Conservation (phyloP, 2,797 vertebrate species). For the Enteromius trimaculatus region DNA sequence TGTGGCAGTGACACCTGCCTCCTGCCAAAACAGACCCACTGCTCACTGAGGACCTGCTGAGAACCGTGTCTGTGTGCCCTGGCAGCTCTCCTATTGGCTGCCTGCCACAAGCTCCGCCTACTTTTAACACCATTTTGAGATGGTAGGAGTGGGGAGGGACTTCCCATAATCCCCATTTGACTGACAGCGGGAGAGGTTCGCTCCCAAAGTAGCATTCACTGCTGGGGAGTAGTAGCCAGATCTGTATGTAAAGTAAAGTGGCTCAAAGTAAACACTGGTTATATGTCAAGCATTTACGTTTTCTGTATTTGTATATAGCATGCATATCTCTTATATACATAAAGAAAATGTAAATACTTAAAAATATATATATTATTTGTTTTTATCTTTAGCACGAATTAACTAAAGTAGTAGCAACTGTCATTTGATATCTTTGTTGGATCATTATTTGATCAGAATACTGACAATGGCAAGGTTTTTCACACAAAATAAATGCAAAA, state of each 20-base stretch:
- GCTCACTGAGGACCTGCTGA: slow-evolving; percentile 59
- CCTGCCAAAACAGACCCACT: slow-evolving; percentile 54
- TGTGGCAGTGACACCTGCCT: slow-evolving; percentile 36
- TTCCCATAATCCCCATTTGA: slow-evolving; percentile 78
- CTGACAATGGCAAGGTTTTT: not conserved
- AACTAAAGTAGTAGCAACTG: not conserved
- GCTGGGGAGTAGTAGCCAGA: slow-evolving; percentile 26
- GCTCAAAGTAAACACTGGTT: slow-evolving; percentile 5
- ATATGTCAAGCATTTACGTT: not conserved
- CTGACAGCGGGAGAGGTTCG: slow-evolving; percentile 77
- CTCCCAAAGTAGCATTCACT: slow-evolving; percentile 71
- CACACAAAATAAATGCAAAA: not conserved
- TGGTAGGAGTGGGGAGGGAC: slow-evolving; percentile 71
- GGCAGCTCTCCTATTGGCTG: slow-evolving; percentile 72
- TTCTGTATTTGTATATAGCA: not conserved
- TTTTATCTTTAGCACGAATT: not conserved
- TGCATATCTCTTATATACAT: too few relatives aligned
- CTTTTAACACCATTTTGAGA: slow-evolving; percentile 71
- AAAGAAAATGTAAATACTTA: too few relatives aligned
- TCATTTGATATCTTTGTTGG: not conserved
- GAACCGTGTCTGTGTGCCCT: slow-evolving; percentile 74
- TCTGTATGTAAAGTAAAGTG: slow-evolving; percentile 3
- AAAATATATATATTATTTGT: too few relatives aligned
- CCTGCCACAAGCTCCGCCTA: slow-evolving; percentile 60
- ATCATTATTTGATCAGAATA: not conserved